Evolutionary conservation across 2,113 vertebrate genomes (phyloP).

Genomic region (Indicator maculatus): DNA sequence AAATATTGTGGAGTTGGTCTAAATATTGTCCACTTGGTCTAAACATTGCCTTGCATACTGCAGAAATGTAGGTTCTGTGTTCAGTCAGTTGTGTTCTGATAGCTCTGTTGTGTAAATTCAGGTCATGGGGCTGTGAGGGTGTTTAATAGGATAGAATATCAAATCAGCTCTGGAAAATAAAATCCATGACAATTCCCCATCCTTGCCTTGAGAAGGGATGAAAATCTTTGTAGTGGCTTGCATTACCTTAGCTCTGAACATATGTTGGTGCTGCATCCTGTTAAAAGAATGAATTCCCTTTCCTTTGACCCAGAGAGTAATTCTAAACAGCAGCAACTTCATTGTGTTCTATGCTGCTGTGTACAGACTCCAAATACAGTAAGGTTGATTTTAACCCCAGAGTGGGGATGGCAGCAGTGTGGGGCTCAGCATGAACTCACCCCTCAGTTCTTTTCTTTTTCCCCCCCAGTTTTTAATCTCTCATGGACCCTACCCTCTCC

Average conservation of each 20-base stretch:
- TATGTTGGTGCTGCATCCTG: not conserved
- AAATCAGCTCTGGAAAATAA: not conserved
- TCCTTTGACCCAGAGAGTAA: not conserved
- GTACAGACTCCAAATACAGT: not conserved
- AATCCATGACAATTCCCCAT: not conserved
- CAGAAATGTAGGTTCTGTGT: not conserved
- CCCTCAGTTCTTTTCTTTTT: not conserved
- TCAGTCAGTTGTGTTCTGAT: conserved; percentile 1
- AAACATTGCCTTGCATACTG: not conserved
- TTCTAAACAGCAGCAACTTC: not conserved
- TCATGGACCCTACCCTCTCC: not conserved
- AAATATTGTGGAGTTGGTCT: not conserved
- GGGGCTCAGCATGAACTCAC: not conserved
- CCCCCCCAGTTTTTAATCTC: not conserved
- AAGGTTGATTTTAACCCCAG: not conserved
- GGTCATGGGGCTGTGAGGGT: conserved; percentile 10
- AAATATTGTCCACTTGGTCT: not conserved
- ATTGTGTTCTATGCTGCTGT: not conserved
- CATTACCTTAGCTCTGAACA: not conserved
- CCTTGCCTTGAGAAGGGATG: conserved; percentile 1
- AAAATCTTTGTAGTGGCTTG: not conserved
- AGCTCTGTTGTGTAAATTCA: conserved; percentile 32
- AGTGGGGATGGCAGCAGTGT: not conserved
- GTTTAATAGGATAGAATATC: conserved; percentile 34
- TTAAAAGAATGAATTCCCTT: conserved; percentile 6